Evolutionary conservation across 2,797 vertebrate genomes (phyloP).

Genomic region (Cryptoprocta ferox): DNA sequence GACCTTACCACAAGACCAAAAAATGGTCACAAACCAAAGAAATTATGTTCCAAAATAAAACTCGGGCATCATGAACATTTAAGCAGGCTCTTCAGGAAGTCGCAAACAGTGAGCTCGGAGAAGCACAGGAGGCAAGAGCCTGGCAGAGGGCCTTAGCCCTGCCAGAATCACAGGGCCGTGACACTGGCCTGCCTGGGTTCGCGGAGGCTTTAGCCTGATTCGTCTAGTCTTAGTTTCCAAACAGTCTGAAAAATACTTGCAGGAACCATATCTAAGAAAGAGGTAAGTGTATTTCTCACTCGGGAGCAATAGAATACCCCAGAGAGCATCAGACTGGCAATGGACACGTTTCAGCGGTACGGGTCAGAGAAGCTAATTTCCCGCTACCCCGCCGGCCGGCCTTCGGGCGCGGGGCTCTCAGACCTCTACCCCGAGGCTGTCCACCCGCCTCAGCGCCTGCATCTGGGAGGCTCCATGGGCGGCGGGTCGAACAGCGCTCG

Average conservation of each 20-base stretch:
- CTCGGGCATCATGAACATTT: not conserved
- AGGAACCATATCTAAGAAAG: not conserved
- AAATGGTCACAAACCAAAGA: not conserved
- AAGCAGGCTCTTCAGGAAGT: not conserved
- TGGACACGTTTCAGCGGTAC: not conserved
- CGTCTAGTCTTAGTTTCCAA: not conserved
- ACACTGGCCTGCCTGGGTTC: not conserved
- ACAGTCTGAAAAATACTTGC: slow-evolving; percentile 5
- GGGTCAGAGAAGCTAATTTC: not conserved
- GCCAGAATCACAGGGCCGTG: not conserved
- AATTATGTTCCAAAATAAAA: not conserved
- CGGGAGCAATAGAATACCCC: not conserved
- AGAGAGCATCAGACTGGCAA: not conserved
- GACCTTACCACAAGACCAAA: not conserved
- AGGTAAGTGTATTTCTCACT: not conserved
- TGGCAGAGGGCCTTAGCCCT: not conserved
- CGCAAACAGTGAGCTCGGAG: not conserved
- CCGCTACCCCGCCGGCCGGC: not conserved
- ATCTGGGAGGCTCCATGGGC: not conserved
- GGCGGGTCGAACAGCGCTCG: not conserved
- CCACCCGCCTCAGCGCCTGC: not conserved
- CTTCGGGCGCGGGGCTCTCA: not conserved
- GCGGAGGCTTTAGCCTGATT: not conserved
- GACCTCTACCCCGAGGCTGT: not conserved
- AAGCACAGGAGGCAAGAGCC: not conserved